Conservation (phyloP, 1,140 invertebrate species). For the Meloidogyne hapla region DNA sequence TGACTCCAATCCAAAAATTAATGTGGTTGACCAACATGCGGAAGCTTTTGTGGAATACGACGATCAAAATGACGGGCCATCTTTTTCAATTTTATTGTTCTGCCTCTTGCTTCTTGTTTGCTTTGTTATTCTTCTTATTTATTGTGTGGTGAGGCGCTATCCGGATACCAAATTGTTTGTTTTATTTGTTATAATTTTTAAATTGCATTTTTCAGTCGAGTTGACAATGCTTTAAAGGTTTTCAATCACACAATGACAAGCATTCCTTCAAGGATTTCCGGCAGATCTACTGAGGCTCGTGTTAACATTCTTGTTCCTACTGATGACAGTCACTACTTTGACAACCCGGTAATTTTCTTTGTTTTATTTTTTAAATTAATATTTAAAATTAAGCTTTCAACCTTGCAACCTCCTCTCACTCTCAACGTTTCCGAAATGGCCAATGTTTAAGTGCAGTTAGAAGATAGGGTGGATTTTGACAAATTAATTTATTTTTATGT, state of each 20-base stretch:
- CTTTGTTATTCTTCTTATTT: not conserved
- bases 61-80: not conserved
- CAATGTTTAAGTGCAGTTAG: too few relatives aligned
- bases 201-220: not conserved
- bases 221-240: not conserved
- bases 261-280: not conserved
- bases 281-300: constrained; percentile 11
- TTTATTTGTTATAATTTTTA: not conserved
- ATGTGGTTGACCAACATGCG: not conserved
- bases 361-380: not conserved
- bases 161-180: constrained; percentile 12
- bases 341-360: not conserved
- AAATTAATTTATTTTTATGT: too few relatives aligned
- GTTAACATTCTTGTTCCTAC: not conserved
- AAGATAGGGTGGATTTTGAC: too few relatives aligned
- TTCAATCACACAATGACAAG: not conserved
- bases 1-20: too few relatives aligned
- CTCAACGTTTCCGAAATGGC: not conserved
- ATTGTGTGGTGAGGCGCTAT: not conserved
- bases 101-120: not conserved
- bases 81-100: not conserved
- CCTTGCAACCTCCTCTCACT: not conserved
- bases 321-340: not conserved
- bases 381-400: not conserved
- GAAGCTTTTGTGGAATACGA: not conserved